Base-by-base conservation (phyloP, 2,113 vertebrate species). In the Paramisgurnus dabryanus region DNA sequence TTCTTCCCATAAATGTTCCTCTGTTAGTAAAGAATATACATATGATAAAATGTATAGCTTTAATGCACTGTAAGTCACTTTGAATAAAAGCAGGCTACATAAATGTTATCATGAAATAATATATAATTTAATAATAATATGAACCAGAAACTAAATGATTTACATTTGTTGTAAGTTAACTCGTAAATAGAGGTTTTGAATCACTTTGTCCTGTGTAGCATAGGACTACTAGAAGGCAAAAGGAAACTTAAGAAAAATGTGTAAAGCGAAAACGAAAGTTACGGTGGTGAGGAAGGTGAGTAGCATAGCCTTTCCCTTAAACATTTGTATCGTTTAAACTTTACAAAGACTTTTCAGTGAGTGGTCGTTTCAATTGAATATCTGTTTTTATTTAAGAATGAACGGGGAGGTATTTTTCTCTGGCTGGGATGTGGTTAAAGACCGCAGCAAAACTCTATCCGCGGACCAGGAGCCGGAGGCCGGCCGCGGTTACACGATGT, bases 401-500 rank as follows among this genome's bases (percentile, higher is more conserved):
- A 67, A 68, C 76, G 12, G 0, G 53, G 41, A 11, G 2, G 81
- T 82, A 27, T 55, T 18, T 27, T 89, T 88, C 45, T 75, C 67
- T n/a, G 87, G 88, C 13, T 89, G 88, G 88, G 5, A 75, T 12
- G 80, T 80, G 5, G 17, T 80, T 41, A 58, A 69, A 53, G 83
- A 86, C 34, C 7, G 72, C 11, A 65, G 53, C 7, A 77, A 61
- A 7, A 39, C 22, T 22, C 77, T 89, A n/a, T 7, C 57, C 9
- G 9, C 1, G 55, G 47, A 67, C 12, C 41, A 85, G 69, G 67
- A 85, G 40, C 86, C 85, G 3, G 40, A 45, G 57, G 40, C 72
- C 0, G 85, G 68, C 27, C 65, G 66, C 0, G 45, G 57, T 0
- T 89, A 88, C 41, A 85, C 73, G 15, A 89, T 89, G 87, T 88